Base-by-base conservation (phyloP, 1,140 invertebrate species). In the Cydia splendana region DNA sequence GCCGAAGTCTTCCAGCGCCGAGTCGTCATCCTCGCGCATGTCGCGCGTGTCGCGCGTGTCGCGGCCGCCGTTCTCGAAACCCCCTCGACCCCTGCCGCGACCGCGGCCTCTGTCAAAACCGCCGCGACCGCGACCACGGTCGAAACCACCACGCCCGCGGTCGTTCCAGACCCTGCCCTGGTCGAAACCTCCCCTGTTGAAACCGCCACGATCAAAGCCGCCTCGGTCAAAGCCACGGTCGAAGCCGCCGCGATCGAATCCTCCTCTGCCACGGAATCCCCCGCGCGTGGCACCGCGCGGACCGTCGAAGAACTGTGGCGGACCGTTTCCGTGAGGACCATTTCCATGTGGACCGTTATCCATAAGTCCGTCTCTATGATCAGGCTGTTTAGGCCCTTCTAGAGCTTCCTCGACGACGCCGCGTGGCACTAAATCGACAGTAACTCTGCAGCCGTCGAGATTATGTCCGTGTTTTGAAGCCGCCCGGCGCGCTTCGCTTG, bases 401-500 rank as follows among this genome's bases (percentile, higher is more conserved):
- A 91, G 77, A 2, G 92, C 93, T 51, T 91, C 93, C 45, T 93
- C 87, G 6, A 93, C 90, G 4, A 93, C 88, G 24, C 84, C 85
- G 2, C 96, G 94, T 9, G 95, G 88, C 2, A 98, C 95, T 0
- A 96, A 80, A 45, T 95, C 94, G 0, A 98, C 95, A 0, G 94
- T 94, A 1, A 98, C 93, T 0, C 94, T 91, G 74, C 95, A 95
- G 3, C 94, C 94, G 0, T 95, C 96, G 6, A 97, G 92, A 18
- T 94, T 94, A 0, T 94, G 82, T 0, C 96, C 95, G 86, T 98
- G 95, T 85, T 97, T 97, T 0, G 94, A 91, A 0, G 95, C 88
- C 0, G 97, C 97, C 75, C 94, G 91, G 10, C 95, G 91, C 2
- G 96, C 96, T 83, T 98, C 96, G 38, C 95, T 94, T 0, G 91